Percentiles rank a stretch among this genome's conserved stretches.
Evolutionary conservation across 2,888 invertebrate species (phyloP).

Genomic region (Drosophila austrosaltans): DNA sequence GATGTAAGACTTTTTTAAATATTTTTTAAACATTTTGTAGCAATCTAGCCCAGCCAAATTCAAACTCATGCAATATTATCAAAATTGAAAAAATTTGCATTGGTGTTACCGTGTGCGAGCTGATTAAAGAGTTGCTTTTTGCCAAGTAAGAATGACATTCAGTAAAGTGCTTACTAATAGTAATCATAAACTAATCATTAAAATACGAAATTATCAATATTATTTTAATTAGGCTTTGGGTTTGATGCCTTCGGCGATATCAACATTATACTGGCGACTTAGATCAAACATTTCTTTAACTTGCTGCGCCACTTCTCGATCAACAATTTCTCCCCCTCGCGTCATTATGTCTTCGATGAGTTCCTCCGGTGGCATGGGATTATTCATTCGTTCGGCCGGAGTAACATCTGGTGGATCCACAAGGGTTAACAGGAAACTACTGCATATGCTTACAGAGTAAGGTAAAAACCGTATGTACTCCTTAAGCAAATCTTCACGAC

Average conservation of each 20-base stretch:
- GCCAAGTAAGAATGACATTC: background rate
- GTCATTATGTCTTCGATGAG: conserved; percentile 43
- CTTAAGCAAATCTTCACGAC: conserved; percentile 70
- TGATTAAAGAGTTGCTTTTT: background rate
- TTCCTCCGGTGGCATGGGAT: conserved; percentile 40
- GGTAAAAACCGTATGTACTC: conserved; percentile 80
- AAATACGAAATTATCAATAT: background rate
- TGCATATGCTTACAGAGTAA: conserved; percentile 64
- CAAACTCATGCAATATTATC: too few species aligned
- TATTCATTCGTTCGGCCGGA: conserved; percentile 55
- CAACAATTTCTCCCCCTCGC: conserved; percentile 77
- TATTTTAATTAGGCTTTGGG: conserved; percentile 8
- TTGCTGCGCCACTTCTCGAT: conserved; percentile 79
- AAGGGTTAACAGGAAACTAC: conserved; percentile 71
- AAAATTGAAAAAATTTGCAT: too few species aligned
- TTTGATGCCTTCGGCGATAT: conserved; percentile 66
- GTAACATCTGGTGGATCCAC: conserved; percentile 60
- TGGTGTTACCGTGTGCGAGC: background rate
- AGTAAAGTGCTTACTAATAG: conserved; percentile 10
- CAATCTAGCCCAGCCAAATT: too few species aligned
- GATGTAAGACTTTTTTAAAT: too few species aligned
- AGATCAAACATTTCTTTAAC: conserved; percentile 77
- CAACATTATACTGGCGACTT: conserved; percentile 55
- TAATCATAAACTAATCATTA: background rate
- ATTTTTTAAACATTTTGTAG: too few species aligned